A percentile compares a stretch with the other conserved stretches of the same genome.
These are phyloP conservation scores for Pristionchus arcanus DNA, from an alignment of 2,888 invertebrate genomes.

Conservation along the genomic window DNA sequence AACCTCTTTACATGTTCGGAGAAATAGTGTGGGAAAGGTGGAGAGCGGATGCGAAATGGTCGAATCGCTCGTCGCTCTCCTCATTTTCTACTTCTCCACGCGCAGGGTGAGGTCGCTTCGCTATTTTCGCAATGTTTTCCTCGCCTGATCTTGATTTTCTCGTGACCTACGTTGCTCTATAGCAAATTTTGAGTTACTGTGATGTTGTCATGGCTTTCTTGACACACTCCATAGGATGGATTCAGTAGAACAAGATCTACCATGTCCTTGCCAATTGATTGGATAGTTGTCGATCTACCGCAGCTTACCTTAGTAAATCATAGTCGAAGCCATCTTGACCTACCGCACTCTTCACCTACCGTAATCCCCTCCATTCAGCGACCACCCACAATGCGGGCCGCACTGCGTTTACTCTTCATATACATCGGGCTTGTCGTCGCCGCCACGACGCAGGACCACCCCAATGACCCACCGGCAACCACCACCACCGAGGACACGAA, in stretches of 20 bases:
- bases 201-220: too few species aligned
- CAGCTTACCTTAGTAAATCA: too few species aligned
- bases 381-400: background rate
- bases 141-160: background rate
- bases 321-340: too few species aligned
- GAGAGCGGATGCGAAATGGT: background rate
- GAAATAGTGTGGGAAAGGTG: background rate
- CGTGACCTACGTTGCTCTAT: background rate
- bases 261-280: too few species aligned
- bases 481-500: background rate
- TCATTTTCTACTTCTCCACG: constrained; percentile 43
- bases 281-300: too few species aligned
- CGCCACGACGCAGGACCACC: background rate
- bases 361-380: background rate
- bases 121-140: background rate
- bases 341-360: background rate
- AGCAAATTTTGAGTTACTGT: background rate
- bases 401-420: constrained; percentile 37
- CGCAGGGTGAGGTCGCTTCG: constrained; percentile 32
- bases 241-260: too few species aligned
- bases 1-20: background rate
- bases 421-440: constrained; percentile 23
- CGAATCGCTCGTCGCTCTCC: background rate
- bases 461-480: background rate
- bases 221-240: too few species aligned